Base-by-base conservation (phyloP, 2,888 invertebrate species). In the Tetragnatha montana region DNA sequence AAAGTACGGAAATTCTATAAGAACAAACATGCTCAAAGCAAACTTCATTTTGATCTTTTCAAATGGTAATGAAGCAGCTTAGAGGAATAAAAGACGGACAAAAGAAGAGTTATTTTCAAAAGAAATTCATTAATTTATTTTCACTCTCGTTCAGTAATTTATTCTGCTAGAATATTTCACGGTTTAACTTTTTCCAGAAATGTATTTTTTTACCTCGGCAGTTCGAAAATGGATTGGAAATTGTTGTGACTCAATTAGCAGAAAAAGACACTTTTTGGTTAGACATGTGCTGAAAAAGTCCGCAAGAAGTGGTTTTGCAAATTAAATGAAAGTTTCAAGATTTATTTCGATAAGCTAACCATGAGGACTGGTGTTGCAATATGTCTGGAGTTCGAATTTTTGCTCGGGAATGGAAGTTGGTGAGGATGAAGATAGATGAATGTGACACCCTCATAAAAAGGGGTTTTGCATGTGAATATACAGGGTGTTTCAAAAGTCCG, bases 1-100 rank as follows among this genome's bases (percentile, higher is more conserved):
- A 60, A 35, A 35, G 35, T 35, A 35, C 35, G 35, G 35, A 35
- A 35, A 35, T 35, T 35, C 35, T 35, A 35, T 12, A 60, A 60
- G 60, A 60, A 60, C 60, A 60, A 60, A 60, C 60, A 60, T 17
- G 17, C 60, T 60, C 17, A 17, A 60, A 60, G 60, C 60, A 60
- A 60, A 60, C 60, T 60, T 60, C 60, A 60, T 60, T 60, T 60
- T 60, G 60, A 60, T 60, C 60, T 60, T 60, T 60, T 60, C 60
- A 60, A 10, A 60, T 60, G 60, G 60, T 60, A 60, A 60, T 60
- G 60, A 60, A 10, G 60, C 60, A 60, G 60, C 60, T 60, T 60
- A 60, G 10, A 8, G 60, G 10, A 4, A 60, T 60, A 60, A 60
- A 60, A 17, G 60, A 60, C 12, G 12, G 17, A 60, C 60, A 60